A percentile compares a stretch with the other conserved stretches of the same genome.
phyloP scores from a whole-genome alignment of 1,140 invertebrate species.

The Chironomus striatipennis region DNA sequence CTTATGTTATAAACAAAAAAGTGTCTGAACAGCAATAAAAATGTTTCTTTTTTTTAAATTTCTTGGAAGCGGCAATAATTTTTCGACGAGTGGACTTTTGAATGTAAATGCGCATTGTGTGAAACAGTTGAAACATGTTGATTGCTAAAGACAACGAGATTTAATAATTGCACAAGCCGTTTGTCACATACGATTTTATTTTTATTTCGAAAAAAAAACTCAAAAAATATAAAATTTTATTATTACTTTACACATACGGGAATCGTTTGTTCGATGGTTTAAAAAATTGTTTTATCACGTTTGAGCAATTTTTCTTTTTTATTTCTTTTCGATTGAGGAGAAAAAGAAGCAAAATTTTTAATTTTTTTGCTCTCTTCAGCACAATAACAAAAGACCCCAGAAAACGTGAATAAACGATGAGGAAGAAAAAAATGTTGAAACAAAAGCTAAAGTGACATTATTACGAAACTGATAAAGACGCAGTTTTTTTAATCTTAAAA shows the following conservation, averaged over 20 bases:
- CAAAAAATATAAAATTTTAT: not conserved
- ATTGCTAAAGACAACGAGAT: not conserved
- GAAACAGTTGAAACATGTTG: not conserved
- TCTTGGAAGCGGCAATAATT: slow-evolving; percentile 2
- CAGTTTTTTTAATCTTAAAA: no score
- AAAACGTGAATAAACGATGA: not conserved
- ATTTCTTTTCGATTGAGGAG: not conserved
- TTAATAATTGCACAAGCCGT: not conserved
- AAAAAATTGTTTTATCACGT: not conserved
- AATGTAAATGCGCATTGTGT: slow-evolving; percentile 7
- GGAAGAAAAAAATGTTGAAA: not conserved
- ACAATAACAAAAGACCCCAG: not conserved
- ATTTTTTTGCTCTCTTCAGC: not conserved
- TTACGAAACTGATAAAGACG: no score
- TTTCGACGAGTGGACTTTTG: not conserved
- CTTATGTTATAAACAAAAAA: slow-evolving; percentile 10
- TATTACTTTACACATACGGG: not conserved
- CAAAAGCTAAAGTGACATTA: not conserved
- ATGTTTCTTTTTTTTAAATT: not conserved
- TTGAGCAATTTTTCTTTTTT: not conserved
- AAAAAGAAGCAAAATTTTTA: not conserved
- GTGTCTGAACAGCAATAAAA: slow-evolving; percentile 19
- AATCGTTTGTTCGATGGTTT: no score
- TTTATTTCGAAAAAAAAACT: not conserved
- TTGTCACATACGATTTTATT: not conserved